Evolutionary conservation across 2,888 invertebrate genomes (phyloP).

Genomic region (Rhaphigaster nebulosa): DNA sequence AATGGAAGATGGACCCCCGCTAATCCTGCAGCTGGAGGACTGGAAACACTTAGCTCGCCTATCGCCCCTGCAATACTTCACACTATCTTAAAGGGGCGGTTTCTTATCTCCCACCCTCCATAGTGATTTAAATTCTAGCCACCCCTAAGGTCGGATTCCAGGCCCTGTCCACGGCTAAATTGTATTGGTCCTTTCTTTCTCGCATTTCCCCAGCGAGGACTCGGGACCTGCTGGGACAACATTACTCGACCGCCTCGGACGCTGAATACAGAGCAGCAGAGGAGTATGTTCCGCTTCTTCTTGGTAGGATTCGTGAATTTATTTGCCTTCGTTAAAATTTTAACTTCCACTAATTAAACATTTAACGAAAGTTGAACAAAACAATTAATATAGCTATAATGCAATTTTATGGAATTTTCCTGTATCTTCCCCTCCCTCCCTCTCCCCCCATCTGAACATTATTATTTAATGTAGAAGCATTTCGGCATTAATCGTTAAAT

Average conservation of each 20-base stretch:
- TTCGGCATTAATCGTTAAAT: too few relatives aligned
- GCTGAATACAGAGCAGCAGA: slow-evolving; percentile 28
- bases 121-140: slow-evolving; percentile 21
- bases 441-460: too few relatives aligned
- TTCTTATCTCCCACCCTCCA: slow-evolving; percentile 4
- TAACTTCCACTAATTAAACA: not conserved
- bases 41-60: slow-evolving; percentile 49
- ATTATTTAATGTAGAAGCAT: too few relatives aligned
- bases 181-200: slow-evolving; percentile 29
- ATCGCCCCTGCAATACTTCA: slow-evolving; percentile 53
- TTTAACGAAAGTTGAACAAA: not conserved
- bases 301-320: not conserved
- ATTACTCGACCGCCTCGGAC: not conserved
- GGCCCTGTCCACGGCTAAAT: slow-evolving; percentile 35
- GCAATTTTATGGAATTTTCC: too few relatives aligned
- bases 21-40: slow-evolving; percentile 17
- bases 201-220: slow-evolving; percentile 3
- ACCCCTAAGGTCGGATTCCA: slow-evolving; percentile 28
- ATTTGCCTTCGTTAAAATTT: not conserved
- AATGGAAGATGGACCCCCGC: slow-evolving; percentile 45
- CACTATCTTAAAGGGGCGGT: slow-evolving; percentile 56
- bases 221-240: not conserved
- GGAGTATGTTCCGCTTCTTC: not conserved
- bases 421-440: too few relatives aligned
- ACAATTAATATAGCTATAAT: too few relatives aligned